Conservation (phyloP, 2,888 invertebrate species). For the Brachypalpus laphriformis region DNA sequence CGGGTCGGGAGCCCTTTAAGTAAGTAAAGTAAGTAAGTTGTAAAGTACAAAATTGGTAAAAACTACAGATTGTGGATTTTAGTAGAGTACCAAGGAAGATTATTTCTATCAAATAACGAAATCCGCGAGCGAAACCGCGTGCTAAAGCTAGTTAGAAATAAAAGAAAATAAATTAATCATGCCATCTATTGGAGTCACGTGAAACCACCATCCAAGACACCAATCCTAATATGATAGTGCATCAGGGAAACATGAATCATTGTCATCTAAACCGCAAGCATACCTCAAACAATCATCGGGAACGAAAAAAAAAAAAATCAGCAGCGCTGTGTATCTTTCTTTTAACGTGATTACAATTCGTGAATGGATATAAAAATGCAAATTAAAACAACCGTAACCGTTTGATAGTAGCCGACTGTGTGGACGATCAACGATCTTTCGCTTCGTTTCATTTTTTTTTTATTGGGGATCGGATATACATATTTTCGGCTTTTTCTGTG, state of each 20-base stretch:
- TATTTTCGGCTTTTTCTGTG: slow-evolving; percentile 12
- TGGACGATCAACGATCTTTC: slow-evolving; percentile 39
- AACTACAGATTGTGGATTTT: no score
- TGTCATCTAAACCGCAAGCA: slow-evolving; percentile 14
- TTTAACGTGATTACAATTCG: slow-evolving; percentile 58
- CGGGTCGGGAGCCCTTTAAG: no score
- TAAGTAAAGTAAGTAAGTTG: no score
- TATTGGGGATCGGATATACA: slow-evolving; percentile 10
- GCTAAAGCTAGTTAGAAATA: no score
- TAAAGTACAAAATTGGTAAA: no score
- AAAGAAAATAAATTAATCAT: not conserved
- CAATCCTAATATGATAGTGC: slow-evolving; percentile 35
- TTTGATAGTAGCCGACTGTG: slow-evolving; percentile 55
- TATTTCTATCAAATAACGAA: no score
- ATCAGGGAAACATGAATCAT: slow-evolving; percentile 32
- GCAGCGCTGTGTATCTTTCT: slow-evolving; percentile 22
- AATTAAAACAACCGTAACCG: slow-evolving; percentile 59
- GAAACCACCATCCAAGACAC: slow-evolving; percentile 53
- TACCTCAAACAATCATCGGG: slow-evolving; percentile 9
- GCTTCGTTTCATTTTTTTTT: slow-evolving; percentile 4
- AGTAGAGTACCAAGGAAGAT: no score
- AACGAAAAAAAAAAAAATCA: slow-evolving; percentile 1
- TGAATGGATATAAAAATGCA: slow-evolving; percentile 61
- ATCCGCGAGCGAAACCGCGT: no score
- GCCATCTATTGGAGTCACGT: slow-evolving; percentile 51